Percentiles rank a stretch among this genome's conserved stretches.
Evolutionary conservation across 2,113 vertebrate species (phyloP).

Genomic region (Salvator merianae): DNA sequence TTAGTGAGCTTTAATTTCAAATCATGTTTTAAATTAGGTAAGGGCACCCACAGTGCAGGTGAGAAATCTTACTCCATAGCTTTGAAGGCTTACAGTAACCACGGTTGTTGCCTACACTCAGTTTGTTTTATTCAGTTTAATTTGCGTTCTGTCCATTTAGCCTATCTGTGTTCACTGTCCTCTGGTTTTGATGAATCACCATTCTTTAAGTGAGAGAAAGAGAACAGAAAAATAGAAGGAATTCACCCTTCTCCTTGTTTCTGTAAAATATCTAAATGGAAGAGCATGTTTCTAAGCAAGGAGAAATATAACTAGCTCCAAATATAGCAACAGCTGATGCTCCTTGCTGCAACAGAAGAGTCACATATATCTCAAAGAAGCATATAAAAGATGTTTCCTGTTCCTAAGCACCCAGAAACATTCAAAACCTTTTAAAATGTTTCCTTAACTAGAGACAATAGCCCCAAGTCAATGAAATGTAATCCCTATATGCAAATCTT

Average conservation of each 20-base stretch:
- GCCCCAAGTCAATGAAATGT: too few relatives aligned
- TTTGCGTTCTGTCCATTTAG: not conserved
- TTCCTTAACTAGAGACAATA: too few relatives aligned
- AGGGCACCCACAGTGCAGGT: too few relatives aligned
- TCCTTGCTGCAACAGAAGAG: not conserved
- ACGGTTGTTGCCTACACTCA: too few relatives aligned
- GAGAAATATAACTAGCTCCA: not conserved
- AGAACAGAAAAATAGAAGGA: not conserved
- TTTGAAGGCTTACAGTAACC: not conserved
- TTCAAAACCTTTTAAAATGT: too few relatives aligned
- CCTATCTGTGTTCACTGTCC: not conserved
- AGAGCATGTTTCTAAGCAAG: not conserved
- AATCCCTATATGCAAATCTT: too few relatives aligned
- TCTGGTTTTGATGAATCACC: not conserved
- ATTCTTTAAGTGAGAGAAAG: not conserved
- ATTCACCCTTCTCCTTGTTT: not conserved
- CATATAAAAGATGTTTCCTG: not conserved
- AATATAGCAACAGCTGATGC: not conserved
- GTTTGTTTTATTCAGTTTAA: not conserved
- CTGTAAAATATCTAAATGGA: not conserved
- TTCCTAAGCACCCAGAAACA: not conserved
- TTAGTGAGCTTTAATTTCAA: not conserved
- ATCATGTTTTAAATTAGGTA: not conserved
- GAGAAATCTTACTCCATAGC: not conserved
- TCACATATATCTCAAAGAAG: not conserved